A percentile compares a stretch with the other conserved stretches of the same genome.
These are phyloP conservation scores for Drosophila bocki DNA, from an alignment of 1,140 invertebrate genomes.

Conservation along the genomic window DNA sequence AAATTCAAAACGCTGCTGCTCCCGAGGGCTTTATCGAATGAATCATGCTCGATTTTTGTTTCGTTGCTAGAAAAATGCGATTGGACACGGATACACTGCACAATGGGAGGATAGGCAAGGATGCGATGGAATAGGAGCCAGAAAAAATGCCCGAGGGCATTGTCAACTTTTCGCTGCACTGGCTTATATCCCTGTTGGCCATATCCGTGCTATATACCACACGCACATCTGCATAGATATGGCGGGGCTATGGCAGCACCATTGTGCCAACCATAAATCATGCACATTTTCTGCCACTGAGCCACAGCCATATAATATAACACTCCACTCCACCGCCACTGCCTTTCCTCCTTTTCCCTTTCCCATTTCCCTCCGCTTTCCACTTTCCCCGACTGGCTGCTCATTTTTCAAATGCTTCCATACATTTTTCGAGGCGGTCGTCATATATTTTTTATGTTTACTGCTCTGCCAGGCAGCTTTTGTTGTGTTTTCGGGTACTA, in stretches of 20 bases:
- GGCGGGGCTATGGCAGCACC: conserved; percentile 26
- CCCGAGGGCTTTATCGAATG: conserved; percentile 46
- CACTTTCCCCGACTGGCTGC: conserved; percentile 17
- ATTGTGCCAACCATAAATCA: conserved; percentile 78
- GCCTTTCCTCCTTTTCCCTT: conserved; percentile 8
- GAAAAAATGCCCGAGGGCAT: conserved; percentile 17
- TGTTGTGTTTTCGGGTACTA: conserved; percentile 65
- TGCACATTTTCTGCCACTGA: conserved; percentile 80
- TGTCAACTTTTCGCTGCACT: conserved; percentile 55
- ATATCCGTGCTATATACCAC: conserved; percentile 18
- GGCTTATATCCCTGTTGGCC: conserved; percentile 37
- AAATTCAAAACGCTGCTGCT: conserved; percentile 45
- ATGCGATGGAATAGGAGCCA: neutral
- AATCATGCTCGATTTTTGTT: conserved; percentile 53
- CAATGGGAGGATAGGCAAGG: conserved; percentile 23
- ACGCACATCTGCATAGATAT: conserved; percentile 37
- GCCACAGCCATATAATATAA: conserved; percentile 76
- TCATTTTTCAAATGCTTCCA: conserved; percentile 75
- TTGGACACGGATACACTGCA: conserved; percentile 34
- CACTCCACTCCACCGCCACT: conserved; percentile 25
- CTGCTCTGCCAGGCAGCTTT: conserved; percentile 68
- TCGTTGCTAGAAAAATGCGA: conserved; percentile 53
- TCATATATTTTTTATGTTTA: conserved; percentile 79
- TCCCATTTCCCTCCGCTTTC: neutral
- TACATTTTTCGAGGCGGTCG: conserved; percentile 65